Evolutionary conservation across 2,888 invertebrate genomes (phyloP).

Genomic region (Clostera curtula): DNA sequence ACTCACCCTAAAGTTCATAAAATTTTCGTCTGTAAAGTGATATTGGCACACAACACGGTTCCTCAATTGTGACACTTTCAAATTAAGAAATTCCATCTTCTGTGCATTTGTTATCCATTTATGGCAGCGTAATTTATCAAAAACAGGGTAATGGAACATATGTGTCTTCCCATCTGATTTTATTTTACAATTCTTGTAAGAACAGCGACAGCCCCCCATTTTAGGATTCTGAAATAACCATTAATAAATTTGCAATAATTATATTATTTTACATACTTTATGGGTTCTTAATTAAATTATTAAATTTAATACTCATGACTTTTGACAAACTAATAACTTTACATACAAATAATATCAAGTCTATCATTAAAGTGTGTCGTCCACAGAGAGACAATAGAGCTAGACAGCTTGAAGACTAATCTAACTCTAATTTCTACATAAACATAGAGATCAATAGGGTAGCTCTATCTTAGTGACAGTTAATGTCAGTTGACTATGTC

Average conservation of each 20-base stretch:
- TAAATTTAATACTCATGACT: no score
- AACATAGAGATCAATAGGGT: no score
- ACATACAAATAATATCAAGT: no score
- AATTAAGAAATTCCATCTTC: conserved; percentile 63
- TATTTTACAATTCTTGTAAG: conserved; percentile 69
- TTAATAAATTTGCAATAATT: not conserved
- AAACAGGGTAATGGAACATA: conserved; percentile 78
- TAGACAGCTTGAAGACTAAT: no score
- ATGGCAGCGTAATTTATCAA: conserved; percentile 72
- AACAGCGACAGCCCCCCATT: conserved; percentile 78
- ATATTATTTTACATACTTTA: no score
- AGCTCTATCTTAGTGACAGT: no score
- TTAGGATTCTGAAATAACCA: conserved; percentile 12
- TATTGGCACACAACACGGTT: conserved; percentile 77
- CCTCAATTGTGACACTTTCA: conserved; percentile 73
- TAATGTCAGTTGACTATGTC: no score
- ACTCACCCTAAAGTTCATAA: conserved; percentile 69
- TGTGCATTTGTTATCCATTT: conserved; percentile 75
- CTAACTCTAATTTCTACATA: no score
- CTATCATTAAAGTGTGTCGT: no score
- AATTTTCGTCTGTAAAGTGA: conserved; percentile 71
- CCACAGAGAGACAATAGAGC: no score
- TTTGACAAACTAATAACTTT: no score
- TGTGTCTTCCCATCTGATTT: conserved; percentile 71
- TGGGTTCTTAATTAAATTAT: no score